Evolutionary conservation across 1,140 invertebrate genomes (phyloP), one percentile per base, ranked within the genome.

Genomic region (Anadara kagoshimensis): DNA sequence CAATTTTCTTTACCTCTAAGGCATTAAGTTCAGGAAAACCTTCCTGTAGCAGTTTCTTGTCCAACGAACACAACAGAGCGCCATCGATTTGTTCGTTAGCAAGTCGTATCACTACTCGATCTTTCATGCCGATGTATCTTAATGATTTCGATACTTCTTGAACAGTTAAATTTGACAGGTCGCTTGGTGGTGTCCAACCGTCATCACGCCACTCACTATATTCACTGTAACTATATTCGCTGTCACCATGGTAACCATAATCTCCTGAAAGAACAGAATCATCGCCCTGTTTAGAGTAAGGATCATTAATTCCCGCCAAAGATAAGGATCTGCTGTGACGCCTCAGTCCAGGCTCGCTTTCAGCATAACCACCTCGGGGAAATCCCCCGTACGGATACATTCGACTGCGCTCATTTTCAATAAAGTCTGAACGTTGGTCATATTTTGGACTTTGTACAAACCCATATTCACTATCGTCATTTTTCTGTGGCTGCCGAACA

Each of bases 51-150:
- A 86, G 77, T 51, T 83, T 83, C 24, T 84, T 79, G 66, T 87
- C 84, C 20, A 88, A 64, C 12, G 81, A 82, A 47, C 79, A 80
- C 29, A 88, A 49, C 76, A 87, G 78, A 53, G 82, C 82, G 1
- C 86, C 86, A 66, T 88, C 86, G 47, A 88, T 85, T 71, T 87
- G 85, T 74, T 88, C 85, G n/a, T 86, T 79, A 14, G 81, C 71
- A 65, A 88, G 83, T 18, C 84, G 73, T 49, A 83, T 79, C 20
- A 87, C 83, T 18, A 88, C 83, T 12, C 82, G 69, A 61, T 86
- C 84, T 67, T 87, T 87, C 85, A 88, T 85, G 10, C 86, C 86
- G 29, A 88, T 88, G 62, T 86, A 88, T 0, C 85, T 77, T 24
- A 88, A 62, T 12, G 83, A 88, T 51, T 77, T 82, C 14, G 81